Evolutionary conservation across 2,888 invertebrate genomes (phyloP).

Genomic region (Drosophila limbata): DNA sequence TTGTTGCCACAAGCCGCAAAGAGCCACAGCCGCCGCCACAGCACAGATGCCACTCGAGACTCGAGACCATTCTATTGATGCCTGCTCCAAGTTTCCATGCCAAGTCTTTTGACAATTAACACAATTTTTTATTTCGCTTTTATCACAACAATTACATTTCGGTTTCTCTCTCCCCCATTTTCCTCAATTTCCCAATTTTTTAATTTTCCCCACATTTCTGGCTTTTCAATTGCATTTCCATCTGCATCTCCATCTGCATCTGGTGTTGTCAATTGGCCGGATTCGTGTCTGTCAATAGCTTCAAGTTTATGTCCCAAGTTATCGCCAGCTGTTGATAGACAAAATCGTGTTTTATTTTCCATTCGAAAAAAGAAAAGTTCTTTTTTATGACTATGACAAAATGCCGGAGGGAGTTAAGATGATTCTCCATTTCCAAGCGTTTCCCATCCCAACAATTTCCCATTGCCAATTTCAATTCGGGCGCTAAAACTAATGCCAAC

Average conservation of each 20-base stretch:
- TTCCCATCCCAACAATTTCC: constrained; percentile 18
- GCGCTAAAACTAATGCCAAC: constrained; percentile 59
- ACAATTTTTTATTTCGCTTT: constrained; percentile 71
- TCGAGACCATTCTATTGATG: constrained; percentile 4
- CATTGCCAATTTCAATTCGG: constrained; percentile 45
- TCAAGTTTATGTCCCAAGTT: constrained; percentile 62
- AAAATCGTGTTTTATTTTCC: constrained; percentile 9
- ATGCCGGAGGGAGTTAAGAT: constrained; percentile 51
- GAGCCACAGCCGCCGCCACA: background rate
- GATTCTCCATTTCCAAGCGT: constrained; percentile 4
- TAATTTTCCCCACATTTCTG: constrained; percentile 10
- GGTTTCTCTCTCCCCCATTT: background rate
- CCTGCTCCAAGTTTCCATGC: constrained; percentile 31
- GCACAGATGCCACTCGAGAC: constrained; percentile 20
- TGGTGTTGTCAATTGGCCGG: constrained; percentile 51
- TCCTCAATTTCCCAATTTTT: background rate
- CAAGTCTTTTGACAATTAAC: constrained; percentile 64
- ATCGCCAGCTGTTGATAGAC: constrained; percentile 23
- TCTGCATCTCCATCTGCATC: constrained; percentile 26
- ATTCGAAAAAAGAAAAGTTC: constrained; percentile 4
- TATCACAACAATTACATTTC: constrained; percentile 65
- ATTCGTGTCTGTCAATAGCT: constrained; percentile 61
- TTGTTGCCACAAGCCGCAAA: constrained; percentile 14
- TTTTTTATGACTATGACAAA: constrained; percentile 43
- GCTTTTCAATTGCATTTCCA: constrained; percentile 32